These are phyloP conservation scores for Acanthiza pusilla DNA, from an alignment of 2,797 vertebrate genomes.

Conservation along the genomic window DNA sequence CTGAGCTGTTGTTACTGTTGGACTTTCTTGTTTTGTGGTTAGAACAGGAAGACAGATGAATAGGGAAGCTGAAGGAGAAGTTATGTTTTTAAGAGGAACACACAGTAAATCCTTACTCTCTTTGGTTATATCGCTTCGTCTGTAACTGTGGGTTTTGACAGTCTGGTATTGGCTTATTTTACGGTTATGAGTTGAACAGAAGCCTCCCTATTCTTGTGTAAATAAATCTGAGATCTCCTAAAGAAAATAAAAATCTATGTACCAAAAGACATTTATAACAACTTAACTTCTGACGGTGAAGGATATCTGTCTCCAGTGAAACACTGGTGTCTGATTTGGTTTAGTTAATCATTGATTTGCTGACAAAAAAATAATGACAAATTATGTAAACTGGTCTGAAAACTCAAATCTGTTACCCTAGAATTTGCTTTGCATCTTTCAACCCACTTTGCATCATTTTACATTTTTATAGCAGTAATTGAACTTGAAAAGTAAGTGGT, in stretches of 20 bases:
- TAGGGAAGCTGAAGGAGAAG: background rate
- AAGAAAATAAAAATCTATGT: background rate
- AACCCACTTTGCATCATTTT: slow-evolving; percentile 1
- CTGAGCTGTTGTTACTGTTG: background rate
- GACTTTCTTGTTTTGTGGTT: background rate
- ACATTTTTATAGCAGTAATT: slow-evolving; percentile 14
- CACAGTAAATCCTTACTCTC: background rate
- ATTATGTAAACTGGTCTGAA: background rate
- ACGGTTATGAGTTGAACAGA: background rate
- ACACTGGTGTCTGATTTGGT: background rate
- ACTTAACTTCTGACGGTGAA: background rate
- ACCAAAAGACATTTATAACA: background rate
- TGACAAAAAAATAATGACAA: background rate
- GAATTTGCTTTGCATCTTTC: background rate
- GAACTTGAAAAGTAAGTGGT: slow-evolving; percentile 33
- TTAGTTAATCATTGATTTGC: background rate
- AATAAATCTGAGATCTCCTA: background rate
- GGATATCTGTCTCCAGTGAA: background rate
- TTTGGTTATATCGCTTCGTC: background rate
- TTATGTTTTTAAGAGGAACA: background rate
- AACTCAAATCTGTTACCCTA: background rate
- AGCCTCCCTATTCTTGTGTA: background rate
- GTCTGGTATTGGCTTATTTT: background rate
- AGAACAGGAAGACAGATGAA: background rate
- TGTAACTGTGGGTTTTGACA: background rate